A percentile compares a stretch with the other conserved stretches of the same genome.
phyloP scores from a whole-genome alignment of 2,113 vertebrate species.

The Bucco capensis region DNA sequence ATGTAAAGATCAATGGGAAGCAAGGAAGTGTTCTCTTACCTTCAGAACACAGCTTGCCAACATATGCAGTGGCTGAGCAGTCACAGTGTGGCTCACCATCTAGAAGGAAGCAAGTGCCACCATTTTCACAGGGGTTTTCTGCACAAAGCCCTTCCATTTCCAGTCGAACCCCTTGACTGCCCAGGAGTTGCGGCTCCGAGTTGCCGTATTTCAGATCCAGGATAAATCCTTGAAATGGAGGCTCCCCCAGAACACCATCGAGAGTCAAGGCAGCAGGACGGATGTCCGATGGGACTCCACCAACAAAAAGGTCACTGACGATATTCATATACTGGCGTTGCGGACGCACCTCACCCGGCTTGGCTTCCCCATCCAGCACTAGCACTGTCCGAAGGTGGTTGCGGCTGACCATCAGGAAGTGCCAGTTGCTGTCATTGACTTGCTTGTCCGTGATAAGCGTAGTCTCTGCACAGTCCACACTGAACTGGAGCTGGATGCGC shows the following conservation, averaged over 20 bases:
- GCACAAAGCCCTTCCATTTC: slow-evolving; percentile 90
- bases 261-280: slow-evolving; percentile 86
- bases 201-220: slow-evolving; percentile 89
- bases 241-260: slow-evolving; percentile 80
- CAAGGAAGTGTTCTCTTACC: slow-evolving; percentile 76
- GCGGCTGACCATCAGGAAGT: slow-evolving; percentile 89
- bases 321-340: slow-evolving; percentile 93
- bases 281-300: slow-evolving; percentile 89
- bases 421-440: slow-evolving; percentile 92
- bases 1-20: background rate
- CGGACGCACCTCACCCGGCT: slow-evolving; percentile 81
- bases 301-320: slow-evolving; percentile 92
- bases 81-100: slow-evolving; percentile 91
- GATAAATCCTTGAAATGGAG: slow-evolving; percentile 90
- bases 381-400: slow-evolving; percentile 84
- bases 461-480: slow-evolving; percentile 92
- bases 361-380: slow-evolving; percentile 85
- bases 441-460: slow-evolving; percentile 79
- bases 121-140: slow-evolving; percentile 93
- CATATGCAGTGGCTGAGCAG: slow-evolving; percentile 91
- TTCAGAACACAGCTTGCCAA: slow-evolving; percentile 92
- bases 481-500: slow-evolving; percentile 86
- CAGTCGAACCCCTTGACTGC: slow-evolving; percentile 85
- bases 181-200: slow-evolving; percentile 85
- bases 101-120: slow-evolving; percentile 89